These are phyloP conservation scores for Hirudinaria manillensis DNA, from an alignment of 2,888 invertebrate species.

Conservation along the genomic window DNA sequence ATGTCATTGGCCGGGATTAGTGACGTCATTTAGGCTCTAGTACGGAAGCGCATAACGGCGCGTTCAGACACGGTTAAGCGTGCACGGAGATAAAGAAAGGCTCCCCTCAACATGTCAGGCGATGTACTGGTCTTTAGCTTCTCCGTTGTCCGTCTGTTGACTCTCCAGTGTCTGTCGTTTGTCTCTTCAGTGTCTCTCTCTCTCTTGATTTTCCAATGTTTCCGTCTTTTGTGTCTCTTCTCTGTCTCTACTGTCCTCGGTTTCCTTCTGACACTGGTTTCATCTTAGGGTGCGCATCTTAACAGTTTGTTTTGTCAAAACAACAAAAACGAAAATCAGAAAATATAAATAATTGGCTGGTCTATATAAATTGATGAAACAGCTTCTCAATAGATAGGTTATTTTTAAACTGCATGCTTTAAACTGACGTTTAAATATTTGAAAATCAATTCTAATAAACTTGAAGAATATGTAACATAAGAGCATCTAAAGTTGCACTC, in stretches of 20 bases:
- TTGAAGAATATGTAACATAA: no score
- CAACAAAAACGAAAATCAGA: no score
- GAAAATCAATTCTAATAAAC: no score
- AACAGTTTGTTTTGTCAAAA: no score
- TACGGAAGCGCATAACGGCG: conserved; percentile 13
- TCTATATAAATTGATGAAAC: no score
- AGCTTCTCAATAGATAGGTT: no score
- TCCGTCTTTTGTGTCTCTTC: background rate
- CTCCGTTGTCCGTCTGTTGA: background rate
- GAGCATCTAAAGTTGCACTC: no score
- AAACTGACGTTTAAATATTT: no score
- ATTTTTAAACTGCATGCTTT: no score
- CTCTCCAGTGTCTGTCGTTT: background rate
- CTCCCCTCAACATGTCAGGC: conserved; percentile 1
- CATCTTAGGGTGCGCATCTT: no score
- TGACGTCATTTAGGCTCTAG: conserved; percentile 20
- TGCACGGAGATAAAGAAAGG: conserved; percentile 17
- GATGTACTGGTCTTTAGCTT: background rate
- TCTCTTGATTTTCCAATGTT: background rate
- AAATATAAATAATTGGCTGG: no score
- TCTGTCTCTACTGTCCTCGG: background rate
- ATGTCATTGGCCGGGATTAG: conserved; percentile 23
- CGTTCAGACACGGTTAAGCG: conserved; percentile 19
- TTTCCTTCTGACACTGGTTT: no score
- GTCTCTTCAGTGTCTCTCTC: background rate